Conservation (phyloP, 2,888 invertebrate species). For the Eustalomyia histrio region DNA sequence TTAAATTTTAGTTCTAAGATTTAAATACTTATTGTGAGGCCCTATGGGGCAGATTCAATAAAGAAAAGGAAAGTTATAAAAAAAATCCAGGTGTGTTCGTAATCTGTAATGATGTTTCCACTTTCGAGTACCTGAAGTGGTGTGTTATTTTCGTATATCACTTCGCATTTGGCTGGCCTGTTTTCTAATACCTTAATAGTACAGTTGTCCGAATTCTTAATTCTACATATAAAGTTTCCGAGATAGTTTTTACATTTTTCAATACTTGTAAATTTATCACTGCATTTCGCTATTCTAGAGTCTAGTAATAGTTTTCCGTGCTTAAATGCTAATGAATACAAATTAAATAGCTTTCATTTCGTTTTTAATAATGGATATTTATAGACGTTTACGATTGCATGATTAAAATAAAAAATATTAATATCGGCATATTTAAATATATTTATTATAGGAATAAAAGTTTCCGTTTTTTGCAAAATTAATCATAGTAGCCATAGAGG, state of each 20-base stretch:
- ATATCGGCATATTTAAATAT: no score
- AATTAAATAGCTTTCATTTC: slow-evolving; percentile 24
- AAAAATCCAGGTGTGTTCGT: no score
- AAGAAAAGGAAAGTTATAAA: no score
- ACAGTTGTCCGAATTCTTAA: neutral
- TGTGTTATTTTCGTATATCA: neutral
- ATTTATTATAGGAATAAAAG: neutral
- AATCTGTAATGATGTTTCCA: slow-evolving; percentile 8
- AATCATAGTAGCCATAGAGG: slow-evolving; percentile 15
- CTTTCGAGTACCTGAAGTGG: slow-evolving; percentile 2
- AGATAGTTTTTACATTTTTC: slow-evolving; percentile 18
- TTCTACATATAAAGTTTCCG: slow-evolving; percentile 28
- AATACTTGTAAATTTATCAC: slow-evolving; percentile 19
- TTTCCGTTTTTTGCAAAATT: neutral
- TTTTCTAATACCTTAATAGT: slow-evolving; percentile 14
- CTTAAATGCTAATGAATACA: slow-evolving; percentile 12
- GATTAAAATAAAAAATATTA: no score
- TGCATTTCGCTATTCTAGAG: slow-evolving; percentile 17
- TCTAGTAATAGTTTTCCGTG: slow-evolving; percentile 9
- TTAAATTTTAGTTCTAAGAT: no score
- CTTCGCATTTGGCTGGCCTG: slow-evolving; percentile 1
- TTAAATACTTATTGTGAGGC: no score
- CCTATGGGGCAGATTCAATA: no score
- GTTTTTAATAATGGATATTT: no score
- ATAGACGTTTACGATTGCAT: slow-evolving; percentile 2